These are phyloP conservation scores for Ranitomeya imitator DNA, from an alignment of 2,113 vertebrate species.

Conservation along the genomic window DNA sequence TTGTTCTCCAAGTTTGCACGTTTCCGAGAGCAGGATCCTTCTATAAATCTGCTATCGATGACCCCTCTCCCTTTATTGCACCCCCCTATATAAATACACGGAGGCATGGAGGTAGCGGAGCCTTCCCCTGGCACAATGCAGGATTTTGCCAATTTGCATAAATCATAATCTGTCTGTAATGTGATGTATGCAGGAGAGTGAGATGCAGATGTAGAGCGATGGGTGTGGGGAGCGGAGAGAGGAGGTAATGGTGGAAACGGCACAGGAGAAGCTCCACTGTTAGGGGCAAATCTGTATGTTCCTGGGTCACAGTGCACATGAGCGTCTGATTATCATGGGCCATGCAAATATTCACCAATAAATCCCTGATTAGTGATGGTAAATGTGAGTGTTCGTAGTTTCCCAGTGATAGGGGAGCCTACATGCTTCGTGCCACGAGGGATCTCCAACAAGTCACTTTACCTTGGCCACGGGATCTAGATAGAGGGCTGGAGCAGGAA, in stretches of 20 bases:
- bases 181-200: slow-evolving; percentile 41
- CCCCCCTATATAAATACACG: not conserved
- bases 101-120: not conserved
- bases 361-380: not conserved
- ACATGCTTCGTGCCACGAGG: too few species aligned
- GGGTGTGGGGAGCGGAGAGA: not conserved
- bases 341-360: not conserved
- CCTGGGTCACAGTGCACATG: not conserved
- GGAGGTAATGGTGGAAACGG: not conserved
- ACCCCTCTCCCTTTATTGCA: not conserved
- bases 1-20: not conserved
- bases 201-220: not conserved
- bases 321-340: not conserved
- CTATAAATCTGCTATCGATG: not conserved
- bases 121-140: slow-evolving; percentile 17
- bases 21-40: not conserved
- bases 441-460: too few species aligned
- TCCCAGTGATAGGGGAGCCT: not conserved
- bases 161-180: slow-evolving; percentile 52
- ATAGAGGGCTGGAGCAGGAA: too few species aligned
- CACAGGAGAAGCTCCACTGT: not conserved
- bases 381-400: not conserved
- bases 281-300: not conserved
- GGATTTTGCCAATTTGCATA: slow-evolving; percentile 41
- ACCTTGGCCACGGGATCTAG: too few species aligned